Base-by-base conservation (phyloP, 2,113 vertebrate species). In the Oceanodroma tethys region DNA sequence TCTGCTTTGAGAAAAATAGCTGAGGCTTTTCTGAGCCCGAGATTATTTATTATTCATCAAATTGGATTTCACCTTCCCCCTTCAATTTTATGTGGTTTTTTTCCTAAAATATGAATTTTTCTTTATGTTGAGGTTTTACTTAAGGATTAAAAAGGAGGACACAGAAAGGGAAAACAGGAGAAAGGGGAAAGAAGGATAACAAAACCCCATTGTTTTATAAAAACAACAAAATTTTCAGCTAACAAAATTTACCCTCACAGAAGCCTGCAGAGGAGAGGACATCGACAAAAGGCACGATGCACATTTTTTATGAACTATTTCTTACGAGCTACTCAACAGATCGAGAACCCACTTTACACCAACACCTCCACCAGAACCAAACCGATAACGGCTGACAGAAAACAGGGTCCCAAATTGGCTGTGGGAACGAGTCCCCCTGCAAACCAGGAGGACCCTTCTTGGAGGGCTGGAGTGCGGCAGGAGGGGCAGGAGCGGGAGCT, bases 1-100 rank as follows among this genome's bases (percentile, higher is more conserved):
- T 23, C 67, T 82, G 91, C 86, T 81, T 86, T 72, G 68, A 81
- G 88, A 91, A 93, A 91, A 96, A 95, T 11, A 93, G 88, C 72
- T 86, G 88, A 90, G 80, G 82, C 43, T 95, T 90, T 89, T 65
- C 92, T 29, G 66, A 91, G 86, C 75, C 45, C 5, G 5, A 50
- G 25, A 92, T 81, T 83, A 62, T 74, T 86, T 73, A 67, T 79
- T 88, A 88, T 85, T 94, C 52, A 84, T 79, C 76, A 91, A 36
- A 87, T 36, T 63, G 83, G 81, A 74, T 85, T 95, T 21, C 81
- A 86, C 45, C 48, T 83, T 72, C 36, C 55, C 15, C 18, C 50
- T 81, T 75, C 60, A 55, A 21, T 78, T 90, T 92, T 60, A 52
- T 68, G 26, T 42, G 48, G 2, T 6, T 40, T 73, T 43, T 56